Conservation (phyloP, 2,888 invertebrate genomes). For the Drosophila buzzatii region DNA sequence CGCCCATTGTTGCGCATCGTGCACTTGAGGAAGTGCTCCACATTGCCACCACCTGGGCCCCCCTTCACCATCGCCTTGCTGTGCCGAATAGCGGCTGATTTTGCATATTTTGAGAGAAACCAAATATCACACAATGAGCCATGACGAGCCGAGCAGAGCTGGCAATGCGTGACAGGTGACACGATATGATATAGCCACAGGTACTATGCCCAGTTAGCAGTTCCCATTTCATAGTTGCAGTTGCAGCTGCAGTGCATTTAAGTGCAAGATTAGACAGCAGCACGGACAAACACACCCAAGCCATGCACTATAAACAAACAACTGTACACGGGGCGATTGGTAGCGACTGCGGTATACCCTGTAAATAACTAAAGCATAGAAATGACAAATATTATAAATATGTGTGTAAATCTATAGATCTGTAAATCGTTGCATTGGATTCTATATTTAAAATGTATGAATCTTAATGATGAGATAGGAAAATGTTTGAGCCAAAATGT, state of each 20-base stretch:
- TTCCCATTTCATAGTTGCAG: conserved; percentile 9
- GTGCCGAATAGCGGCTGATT: conserved; percentile 35
- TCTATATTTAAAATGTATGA: no score
- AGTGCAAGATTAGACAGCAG: conserved; percentile 34
- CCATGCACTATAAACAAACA: conserved; percentile 23
- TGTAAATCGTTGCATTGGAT: no score
- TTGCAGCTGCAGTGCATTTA: conserved; percentile 25
- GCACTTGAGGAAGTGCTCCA: conserved; percentile 77
- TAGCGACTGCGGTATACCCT: neutral
- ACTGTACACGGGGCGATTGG: neutral
- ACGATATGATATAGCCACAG: conserved; percentile 32
- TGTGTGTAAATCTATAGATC: no score
- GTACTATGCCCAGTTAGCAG: conserved; percentile 14
- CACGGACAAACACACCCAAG: conserved; percentile 11
- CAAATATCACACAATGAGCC: conserved; percentile 69
- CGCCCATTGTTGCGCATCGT: conserved; percentile 75
- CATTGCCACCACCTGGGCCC: conserved; percentile 28
- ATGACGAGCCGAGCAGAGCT: conserved; percentile 44
- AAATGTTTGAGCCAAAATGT: no score
- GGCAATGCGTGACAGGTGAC: conserved; percentile 68
- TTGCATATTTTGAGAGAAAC: conserved; percentile 73
- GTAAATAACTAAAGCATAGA: neutral
- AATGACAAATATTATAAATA: neutral
- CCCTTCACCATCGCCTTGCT: neutral
- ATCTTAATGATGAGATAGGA: no score